Conservation (phyloP, 2,888 invertebrate genomes). For the Leucania comma region DNA sequence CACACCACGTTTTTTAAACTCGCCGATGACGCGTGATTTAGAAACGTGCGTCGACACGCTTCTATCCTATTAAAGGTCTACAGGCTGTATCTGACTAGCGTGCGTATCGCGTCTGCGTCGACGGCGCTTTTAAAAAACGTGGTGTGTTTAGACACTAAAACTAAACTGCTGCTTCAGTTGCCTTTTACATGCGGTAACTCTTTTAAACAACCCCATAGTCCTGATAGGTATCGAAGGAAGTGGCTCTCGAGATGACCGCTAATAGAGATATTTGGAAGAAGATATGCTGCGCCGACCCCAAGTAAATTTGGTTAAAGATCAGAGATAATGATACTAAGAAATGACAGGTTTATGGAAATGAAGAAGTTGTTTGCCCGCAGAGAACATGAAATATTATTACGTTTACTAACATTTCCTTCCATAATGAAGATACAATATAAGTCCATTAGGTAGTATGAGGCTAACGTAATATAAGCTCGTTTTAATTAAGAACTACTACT, state of each 20-base stretch:
- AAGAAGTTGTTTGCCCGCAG: not conserved
- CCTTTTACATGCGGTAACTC: too few relatives aligned
- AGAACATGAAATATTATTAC: constrained; percentile 14
- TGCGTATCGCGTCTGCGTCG: too few relatives aligned
- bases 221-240: not conserved
- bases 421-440: constrained; percentile 41
- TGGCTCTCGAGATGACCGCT: not conserved
- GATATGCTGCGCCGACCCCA: not conserved
- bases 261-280: not conserved
- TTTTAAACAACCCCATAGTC: too few relatives aligned
- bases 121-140: too few relatives aligned
- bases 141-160: too few relatives aligned
- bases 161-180: too few relatives aligned
- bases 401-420: constrained; percentile 5
- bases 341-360: not conserved
- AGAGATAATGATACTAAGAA: not conserved
- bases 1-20: too few relatives aligned
- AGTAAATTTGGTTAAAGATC: not conserved
- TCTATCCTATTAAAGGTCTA: too few relatives aligned
- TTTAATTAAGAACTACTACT: constrained; percentile 61
- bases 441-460: constrained; percentile 49
- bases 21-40: too few relatives aligned
- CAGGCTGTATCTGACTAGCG: too few relatives aligned
- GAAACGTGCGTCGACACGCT: too few relatives aligned
- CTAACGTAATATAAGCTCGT: constrained; percentile 46